These are phyloP conservation scores for Anas acuta DNA, from an alignment of 2,797 vertebrate species.

Conservation along the genomic window DNA sequence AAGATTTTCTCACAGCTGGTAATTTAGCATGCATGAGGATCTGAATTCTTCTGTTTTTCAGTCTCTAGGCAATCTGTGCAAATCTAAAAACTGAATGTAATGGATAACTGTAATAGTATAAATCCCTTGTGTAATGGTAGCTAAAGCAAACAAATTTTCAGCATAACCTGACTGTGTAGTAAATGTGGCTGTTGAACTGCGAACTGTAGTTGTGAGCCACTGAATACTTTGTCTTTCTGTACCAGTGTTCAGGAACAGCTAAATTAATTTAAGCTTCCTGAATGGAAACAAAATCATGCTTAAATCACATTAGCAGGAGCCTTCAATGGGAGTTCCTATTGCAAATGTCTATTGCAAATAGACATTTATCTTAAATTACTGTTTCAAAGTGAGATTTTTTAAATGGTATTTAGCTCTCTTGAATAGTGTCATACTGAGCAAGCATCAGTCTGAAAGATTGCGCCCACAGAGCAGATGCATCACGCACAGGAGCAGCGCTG, in stretches of 20 bases:
- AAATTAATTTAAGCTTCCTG: constrained; percentile 66
- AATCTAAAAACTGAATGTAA: constrained; percentile 44
- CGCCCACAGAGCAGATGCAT: neutral
- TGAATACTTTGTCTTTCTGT: constrained; percentile 42
- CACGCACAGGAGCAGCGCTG: neutral
- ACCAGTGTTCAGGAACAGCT: constrained; percentile 47
- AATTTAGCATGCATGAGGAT: neutral
- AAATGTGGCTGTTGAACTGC: constrained; percentile 9
- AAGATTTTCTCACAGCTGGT: neutral
- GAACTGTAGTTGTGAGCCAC: neutral
- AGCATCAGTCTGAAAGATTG: neutral
- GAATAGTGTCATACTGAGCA: neutral
- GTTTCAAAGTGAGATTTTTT: neutral
- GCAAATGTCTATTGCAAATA: neutral
- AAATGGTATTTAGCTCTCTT: neutral
- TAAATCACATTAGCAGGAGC: constrained; percentile 61
- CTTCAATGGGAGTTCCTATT: constrained; percentile 51
- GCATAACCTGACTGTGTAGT: neutral
- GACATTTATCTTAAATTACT: constrained; percentile 27
- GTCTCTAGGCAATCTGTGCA: constrained; percentile 35
- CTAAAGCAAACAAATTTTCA: constrained; percentile 43
- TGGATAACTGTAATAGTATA: constrained; percentile 21
- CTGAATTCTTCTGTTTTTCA: constrained; percentile 39
- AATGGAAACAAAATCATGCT: constrained; percentile 59
- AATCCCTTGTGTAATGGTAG: constrained; percentile 22